A percentile compares a stretch with the other conserved stretches of the same genome.
Evolutionary conservation across 2,888 invertebrate species (phyloP).

Genomic region (Encarsia formosa): DNA sequence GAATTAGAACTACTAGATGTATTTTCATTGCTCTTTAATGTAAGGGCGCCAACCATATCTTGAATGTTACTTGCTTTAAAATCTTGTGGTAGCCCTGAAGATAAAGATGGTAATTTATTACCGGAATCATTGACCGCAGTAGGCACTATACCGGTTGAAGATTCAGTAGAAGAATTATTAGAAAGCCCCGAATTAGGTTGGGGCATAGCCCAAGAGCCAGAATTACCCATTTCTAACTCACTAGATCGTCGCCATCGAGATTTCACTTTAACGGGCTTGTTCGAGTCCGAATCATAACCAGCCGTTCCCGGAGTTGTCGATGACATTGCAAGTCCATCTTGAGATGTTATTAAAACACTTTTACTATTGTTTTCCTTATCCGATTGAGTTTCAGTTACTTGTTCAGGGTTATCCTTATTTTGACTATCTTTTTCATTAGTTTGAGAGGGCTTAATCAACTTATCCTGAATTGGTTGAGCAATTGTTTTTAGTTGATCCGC

Average conservation of each 20-base stretch:
- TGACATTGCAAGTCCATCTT: conserved; percentile 37
- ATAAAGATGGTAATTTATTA: conserved; percentile 12
- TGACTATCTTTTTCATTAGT: conserved; percentile 39
- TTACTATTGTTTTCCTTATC: conserved; percentile 43
- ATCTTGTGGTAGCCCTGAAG: conserved; percentile 13
- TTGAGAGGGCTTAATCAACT: conserved; percentile 31
- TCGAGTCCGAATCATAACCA: conserved; percentile 47
- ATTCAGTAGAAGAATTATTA: conserved; percentile 11
- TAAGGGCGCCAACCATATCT: neutral
- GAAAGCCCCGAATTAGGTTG: conserved; percentile 29
- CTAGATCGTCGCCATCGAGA: conserved; percentile 74
- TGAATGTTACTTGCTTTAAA: conserved; percentile 4
- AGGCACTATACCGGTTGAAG: conserved; percentile 4
- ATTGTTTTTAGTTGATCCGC: conserved; percentile 36
- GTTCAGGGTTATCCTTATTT: conserved; percentile 37
- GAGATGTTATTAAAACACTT: conserved; percentile 33
- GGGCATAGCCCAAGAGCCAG: conserved; percentile 43
- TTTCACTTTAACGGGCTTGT: conserved; percentile 74
- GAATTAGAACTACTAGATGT: neutral
- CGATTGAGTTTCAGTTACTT: conserved; percentile 41
- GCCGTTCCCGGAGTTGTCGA: conserved; percentile 33
- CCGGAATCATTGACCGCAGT: conserved; percentile 15
- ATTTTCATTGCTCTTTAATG: conserved; percentile 4
- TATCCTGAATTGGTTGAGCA: conserved; percentile 39
- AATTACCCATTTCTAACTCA: conserved; percentile 64